Percentiles rank a stretch among this genome's conserved stretches.
Conservation (phyloP, 2,797 vertebrate species). For the Malacoraja senta region DNA sequence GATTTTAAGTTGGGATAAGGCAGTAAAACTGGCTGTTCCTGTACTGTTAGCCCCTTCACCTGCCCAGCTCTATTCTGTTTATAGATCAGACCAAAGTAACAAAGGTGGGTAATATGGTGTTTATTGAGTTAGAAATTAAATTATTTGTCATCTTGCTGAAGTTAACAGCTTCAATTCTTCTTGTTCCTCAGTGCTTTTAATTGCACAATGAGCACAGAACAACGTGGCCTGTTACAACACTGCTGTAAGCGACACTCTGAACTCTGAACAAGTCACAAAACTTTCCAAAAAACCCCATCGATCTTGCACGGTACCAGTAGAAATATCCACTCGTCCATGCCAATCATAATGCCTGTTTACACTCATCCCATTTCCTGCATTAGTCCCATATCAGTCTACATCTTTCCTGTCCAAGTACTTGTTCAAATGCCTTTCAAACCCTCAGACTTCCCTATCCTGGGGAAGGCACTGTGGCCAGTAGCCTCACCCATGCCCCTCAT, state of each 20-base stretch:
- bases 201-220: background rate
- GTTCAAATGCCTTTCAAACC: too few species aligned
- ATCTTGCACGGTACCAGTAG: background rate
- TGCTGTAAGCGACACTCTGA: background rate
- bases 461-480: too few species aligned
- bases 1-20: constrained; percentile 51
- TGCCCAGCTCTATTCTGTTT: background rate
- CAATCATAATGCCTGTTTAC: too few species aligned
- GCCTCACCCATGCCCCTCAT: too few species aligned
- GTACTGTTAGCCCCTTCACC: constrained; percentile 46
- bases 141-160: background rate
- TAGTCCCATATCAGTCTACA: too few species aligned
- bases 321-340: too few species aligned
- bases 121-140: background rate
- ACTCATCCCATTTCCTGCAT: too few species aligned
- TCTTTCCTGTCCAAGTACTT: too few species aligned
- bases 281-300: background rate
- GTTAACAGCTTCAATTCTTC: background rate
- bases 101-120: background rate
- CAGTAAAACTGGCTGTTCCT: constrained; percentile 75
- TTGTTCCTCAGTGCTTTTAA: background rate
- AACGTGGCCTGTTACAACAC: background rate
- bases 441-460: too few species aligned
- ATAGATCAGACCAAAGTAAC: background rate
- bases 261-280: background rate